Base-by-base conservation (phyloP, 2,113 vertebrate genomes). In the Lophotis ruficrista region DNA sequence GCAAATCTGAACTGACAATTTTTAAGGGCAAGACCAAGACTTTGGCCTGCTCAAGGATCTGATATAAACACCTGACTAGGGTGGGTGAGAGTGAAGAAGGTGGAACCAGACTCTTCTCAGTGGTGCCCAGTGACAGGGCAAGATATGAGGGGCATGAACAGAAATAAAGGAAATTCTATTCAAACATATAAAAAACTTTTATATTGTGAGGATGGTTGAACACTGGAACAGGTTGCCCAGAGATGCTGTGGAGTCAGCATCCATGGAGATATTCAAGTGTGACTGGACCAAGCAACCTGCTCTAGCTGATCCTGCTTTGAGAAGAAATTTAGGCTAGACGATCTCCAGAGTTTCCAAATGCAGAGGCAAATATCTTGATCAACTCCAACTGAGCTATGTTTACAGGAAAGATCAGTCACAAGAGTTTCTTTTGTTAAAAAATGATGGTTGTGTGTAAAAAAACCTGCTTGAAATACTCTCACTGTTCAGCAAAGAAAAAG, bases 401-500 rank as follows among this genome's bases (percentile, higher is more conserved):
- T 77, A 87, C 3, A 37, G 58, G 27, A 96, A 62, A 35, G 37
- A 89, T 65, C 66, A 71, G n/a, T 75, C 37, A 91, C 19, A 60
- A 61, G 31, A 60, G 25, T 5, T 71, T 90, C 43, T 23, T 6
- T 66, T 56, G 61, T 61, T 30, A 61, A 61, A 38, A 70, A 66
- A 91, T 48, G 48, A 71, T 77, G 28, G 58, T 19, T 38, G n/a
- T 51, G 22, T 61, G 15, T 75, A 80, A 92, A 84, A 93, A 91
- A 79, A 5, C 4, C 18, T 93, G 58, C 47, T 89, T 81, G 35
- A 89, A 92, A 43, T 77, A 60, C 43, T 33, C 43, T 80, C 27
- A 58, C 65, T 60, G 35, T 81, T 92, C 71, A 66, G 57, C 51
- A 94, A 96, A 69, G 62, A 80, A 91, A 91, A 90, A 77, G n/a